Percentiles rank a stretch among this genome's conserved stretches.
Conservation (phyloP, 1,140 invertebrate genomes). For the Drepana arcuata region DNA sequence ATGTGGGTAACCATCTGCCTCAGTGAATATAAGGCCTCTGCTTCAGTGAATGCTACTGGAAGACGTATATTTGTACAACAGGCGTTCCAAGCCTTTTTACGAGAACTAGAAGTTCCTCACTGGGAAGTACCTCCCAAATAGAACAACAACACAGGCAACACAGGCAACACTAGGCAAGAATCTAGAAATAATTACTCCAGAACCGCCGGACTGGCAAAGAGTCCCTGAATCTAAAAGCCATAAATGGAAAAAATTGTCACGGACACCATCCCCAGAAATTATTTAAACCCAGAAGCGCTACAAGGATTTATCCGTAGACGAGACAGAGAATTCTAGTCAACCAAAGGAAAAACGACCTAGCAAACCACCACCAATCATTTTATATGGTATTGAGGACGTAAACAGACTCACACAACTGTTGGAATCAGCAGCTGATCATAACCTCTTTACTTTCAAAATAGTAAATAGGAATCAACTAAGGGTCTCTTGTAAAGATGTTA, state of each 20-base stretch:
- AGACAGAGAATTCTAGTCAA: neutral
- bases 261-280: conserved; percentile 4
- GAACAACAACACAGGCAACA: too few relatives aligned
- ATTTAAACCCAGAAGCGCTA: conserved; percentile 5
- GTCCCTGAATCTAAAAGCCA: conserved; percentile 2
- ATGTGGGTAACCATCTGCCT: too few relatives aligned
- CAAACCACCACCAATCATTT: conserved; percentile 4
- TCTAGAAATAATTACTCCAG: too few relatives aligned
- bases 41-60: too few relatives aligned
- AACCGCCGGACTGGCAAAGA: conserved; percentile 13
- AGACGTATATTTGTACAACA: too few relatives aligned
- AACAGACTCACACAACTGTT: neutral
- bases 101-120: too few relatives aligned
- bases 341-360: neutral
- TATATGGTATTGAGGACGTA: conserved; percentile 4
- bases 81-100: too few relatives aligned
- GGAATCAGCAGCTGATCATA: neutral
- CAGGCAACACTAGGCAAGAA: too few relatives aligned
- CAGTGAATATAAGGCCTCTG: too few relatives aligned
- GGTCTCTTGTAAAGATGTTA: neutral
- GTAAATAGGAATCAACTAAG: conserved; percentile 1
- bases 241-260: conserved; percentile 4
- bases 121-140: too few relatives aligned
- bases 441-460: neutral
- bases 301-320: neutral